Conservation (phyloP, 2,113 vertebrate genomes). For the Emydocephalus ijimae region DNA sequence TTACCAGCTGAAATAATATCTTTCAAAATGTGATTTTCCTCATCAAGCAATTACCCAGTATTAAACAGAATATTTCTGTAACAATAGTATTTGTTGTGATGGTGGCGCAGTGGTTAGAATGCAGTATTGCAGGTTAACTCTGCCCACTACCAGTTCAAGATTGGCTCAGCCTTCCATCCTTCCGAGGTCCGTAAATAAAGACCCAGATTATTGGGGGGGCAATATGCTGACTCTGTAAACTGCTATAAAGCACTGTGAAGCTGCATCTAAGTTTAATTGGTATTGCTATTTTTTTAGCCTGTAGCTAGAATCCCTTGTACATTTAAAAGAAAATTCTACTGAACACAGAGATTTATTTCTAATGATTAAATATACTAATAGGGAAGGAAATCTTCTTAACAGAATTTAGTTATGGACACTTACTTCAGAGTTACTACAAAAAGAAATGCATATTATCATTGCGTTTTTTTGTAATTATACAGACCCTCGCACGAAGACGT, state of each 20-base stretch:
- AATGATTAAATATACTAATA: neutral
- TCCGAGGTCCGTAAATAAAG: neutral
- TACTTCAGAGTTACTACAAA: neutral
- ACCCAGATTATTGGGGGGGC: neutral
- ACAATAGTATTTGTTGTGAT: neutral
- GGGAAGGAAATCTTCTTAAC: neutral
- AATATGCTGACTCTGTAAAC: neutral
- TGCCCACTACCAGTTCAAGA: neutral
- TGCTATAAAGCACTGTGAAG: neutral
- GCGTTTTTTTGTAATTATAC: constrained; percentile 9
- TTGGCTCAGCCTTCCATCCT: neutral
- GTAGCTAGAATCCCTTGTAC: neutral
- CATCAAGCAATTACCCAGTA: neutral
- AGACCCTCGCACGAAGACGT: constrained; percentile 59
- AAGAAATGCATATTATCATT: neutral
- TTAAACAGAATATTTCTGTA: neutral
- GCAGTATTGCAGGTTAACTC: neutral
- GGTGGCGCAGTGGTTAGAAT: too few relatives aligned
- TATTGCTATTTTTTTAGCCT: neutral
- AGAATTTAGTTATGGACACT: neutral
- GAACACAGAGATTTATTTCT: neutral
- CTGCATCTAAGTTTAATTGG: neutral
- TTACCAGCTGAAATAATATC: neutral
- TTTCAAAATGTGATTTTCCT: neutral
- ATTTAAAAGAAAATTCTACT: neutral